Evolutionary conservation across 2,113 vertebrate genomes (phyloP).

Genomic region (Sylvia atricapilla): DNA sequence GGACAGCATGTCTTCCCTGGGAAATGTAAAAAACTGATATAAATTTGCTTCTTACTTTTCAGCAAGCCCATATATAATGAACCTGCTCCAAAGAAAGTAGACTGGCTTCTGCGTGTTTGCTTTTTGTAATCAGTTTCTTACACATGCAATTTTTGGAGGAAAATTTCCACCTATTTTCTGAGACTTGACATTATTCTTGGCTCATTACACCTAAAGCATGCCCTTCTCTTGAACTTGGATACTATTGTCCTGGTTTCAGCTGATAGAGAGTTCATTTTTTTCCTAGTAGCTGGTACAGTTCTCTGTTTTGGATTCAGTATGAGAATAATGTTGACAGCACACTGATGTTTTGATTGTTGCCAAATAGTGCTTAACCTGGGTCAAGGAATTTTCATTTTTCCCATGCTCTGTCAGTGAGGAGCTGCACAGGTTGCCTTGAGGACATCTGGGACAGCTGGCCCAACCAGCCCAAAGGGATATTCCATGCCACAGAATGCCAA

Average conservation of each 20-base stretch:
- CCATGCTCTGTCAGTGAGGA: not conserved
- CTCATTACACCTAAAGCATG: not conserved
- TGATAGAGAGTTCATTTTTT: not conserved
- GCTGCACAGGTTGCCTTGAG: not conserved
- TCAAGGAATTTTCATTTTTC: not conserved
- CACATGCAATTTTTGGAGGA: accelerated
- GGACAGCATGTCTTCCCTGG: not conserved
- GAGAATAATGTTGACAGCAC: not conserved
- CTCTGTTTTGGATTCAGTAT: not conserved
- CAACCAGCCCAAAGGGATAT: not conserved
- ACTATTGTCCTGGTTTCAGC: not conserved
- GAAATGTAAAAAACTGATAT: not conserved
- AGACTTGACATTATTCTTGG: not conserved
- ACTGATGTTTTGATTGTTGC: not conserved
- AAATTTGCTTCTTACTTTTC: not conserved
- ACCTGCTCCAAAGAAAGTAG: not conserved
- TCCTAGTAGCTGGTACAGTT: not conserved
- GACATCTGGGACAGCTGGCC: not conserved
- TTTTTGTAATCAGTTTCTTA: not conserved
- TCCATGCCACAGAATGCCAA: not conserved
- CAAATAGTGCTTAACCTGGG: not conserved
- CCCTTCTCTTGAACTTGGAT: not conserved
- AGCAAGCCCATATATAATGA: not conserved
- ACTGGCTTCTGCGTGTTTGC: not conserved
- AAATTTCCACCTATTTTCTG: not conserved